Percentiles rank a stretch among this genome's conserved stretches.
Conservation (phyloP, 2,797 vertebrate species). For the Pantherophis alleghaniensis region DNA sequence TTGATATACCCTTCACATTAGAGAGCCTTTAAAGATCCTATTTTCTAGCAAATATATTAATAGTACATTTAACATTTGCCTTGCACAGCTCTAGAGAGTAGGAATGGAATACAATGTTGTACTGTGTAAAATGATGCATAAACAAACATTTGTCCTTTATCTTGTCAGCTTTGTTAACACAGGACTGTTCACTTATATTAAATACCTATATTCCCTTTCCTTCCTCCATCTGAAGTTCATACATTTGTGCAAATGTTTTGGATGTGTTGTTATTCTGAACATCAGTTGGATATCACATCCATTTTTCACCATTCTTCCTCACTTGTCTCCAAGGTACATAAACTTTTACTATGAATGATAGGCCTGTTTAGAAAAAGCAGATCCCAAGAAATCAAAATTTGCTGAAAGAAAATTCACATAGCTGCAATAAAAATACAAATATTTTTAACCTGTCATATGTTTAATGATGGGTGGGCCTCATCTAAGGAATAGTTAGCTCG, state of each 20-base stretch:
- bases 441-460: fast-evolving
- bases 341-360: background rate
- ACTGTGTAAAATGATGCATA: background rate
- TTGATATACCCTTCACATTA: background rate
- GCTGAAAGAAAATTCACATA: background rate
- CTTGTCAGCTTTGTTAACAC: background rate
- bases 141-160: background rate
- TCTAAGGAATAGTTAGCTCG: background rate
- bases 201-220: background rate
- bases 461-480: background rate
- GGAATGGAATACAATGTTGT: background rate
- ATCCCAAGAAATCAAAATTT: background rate
- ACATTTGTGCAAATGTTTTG: background rate
- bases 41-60: background rate
- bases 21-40: background rate
- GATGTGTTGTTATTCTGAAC: background rate
- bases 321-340: background rate
- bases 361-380: background rate
- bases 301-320: background rate
- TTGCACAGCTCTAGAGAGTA: background rate
- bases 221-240: background rate
- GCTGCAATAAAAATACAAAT: background rate
- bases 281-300: background rate
- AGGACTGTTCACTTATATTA: background rate
- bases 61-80: background rate